Conservation (phyloP, 2,888 invertebrate species). For the Muschampia plurimacula region DNA sequence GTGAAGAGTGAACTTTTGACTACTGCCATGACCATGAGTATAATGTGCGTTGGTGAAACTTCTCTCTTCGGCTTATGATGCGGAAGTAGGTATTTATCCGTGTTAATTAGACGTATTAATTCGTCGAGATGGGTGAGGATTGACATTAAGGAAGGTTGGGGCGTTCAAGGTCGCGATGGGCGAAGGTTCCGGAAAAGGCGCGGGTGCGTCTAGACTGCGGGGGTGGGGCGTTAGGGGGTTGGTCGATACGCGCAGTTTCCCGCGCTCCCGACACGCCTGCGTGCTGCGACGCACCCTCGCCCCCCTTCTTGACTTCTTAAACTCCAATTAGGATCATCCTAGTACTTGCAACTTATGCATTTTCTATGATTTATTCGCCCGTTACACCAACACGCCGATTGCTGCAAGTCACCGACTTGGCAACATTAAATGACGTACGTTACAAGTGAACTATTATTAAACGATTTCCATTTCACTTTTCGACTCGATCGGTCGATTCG, state of each 20-base stretch:
- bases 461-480: slow-evolving; percentile 14
- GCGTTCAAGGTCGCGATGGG: slow-evolving; percentile 81
- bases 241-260: slow-evolving; percentile 85
- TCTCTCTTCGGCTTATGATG: neutral
- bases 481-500: neutral
- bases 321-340: slow-evolving; percentile 34
- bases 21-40: neutral
- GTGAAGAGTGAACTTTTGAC: no score
- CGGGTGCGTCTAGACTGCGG: slow-evolving; percentile 82
- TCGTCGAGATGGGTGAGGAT: slow-evolving; percentile 70
- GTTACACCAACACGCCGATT: neutral
- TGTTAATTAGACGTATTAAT: slow-evolving; percentile 63
- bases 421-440: slow-evolving; percentile 6
- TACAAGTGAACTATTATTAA: slow-evolving; percentile 13
- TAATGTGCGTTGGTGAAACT: neutral
- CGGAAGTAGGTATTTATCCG: neutral
- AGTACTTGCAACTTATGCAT: slow-evolving; percentile 9
- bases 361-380: neutral
- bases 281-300: slow-evolving; percentile 49
- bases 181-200: slow-evolving; percentile 83
- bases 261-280: slow-evolving; percentile 74
- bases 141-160: slow-evolving; percentile 82
- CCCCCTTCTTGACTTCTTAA: slow-evolving; percentile 63
- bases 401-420: slow-evolving; percentile 14
- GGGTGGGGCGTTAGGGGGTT: slow-evolving; percentile 66